Evolutionary conservation across 1,140 invertebrate genomes (phyloP), one percentile per base, ranked within the genome.

Genomic region (Drosophila nigromelanica): DNA sequence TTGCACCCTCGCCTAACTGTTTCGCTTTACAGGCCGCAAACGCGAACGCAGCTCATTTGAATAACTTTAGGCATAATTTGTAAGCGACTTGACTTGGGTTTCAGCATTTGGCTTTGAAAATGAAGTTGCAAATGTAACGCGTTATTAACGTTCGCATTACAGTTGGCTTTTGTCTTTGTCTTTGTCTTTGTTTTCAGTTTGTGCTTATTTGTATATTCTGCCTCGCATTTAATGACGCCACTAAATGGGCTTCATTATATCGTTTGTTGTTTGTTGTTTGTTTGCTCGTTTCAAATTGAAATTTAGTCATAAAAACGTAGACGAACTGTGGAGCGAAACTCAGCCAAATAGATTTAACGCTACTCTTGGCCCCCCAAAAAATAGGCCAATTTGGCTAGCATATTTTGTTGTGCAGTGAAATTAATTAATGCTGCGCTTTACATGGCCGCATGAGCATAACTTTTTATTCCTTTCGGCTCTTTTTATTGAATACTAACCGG

Each of bases 81-180:
- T 87, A 87, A 79, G 83, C 82, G 58, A 87, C 76, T 87, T 87
- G 82, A 85, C 73, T 86, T 72, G 77, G 56, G 66, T 69, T 75
- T n/a, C 37, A 8, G 8, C 10, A 42, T 43, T 56, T 35, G 43
- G 40, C 54, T 35, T 61, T 54, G 39, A 40, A 86, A 78, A 87
- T 90, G 82, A 82, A 87, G 85, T 89, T 89, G 85, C 85, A 89
- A 89, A 89, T 90, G 87, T 87, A 82, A 90, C 73, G 82, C 87
- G 87, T 82, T 89, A 89, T 89, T 89, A 89, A 89, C 83, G 81
- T 81, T 90, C 73, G 64, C 71, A 79, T 81, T 83, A 89, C 80
- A 89, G 78, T 85, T 78, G 64, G 54, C 66, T 76, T 61, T 76
- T 69, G 54, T 52, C 42, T 63, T 56, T 37, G 30, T 8, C 42